These are phyloP conservation scores for Sinopyrophorus schimmeli DNA, from an alignment of 2,888 invertebrate species.

Conservation along the genomic window DNA sequence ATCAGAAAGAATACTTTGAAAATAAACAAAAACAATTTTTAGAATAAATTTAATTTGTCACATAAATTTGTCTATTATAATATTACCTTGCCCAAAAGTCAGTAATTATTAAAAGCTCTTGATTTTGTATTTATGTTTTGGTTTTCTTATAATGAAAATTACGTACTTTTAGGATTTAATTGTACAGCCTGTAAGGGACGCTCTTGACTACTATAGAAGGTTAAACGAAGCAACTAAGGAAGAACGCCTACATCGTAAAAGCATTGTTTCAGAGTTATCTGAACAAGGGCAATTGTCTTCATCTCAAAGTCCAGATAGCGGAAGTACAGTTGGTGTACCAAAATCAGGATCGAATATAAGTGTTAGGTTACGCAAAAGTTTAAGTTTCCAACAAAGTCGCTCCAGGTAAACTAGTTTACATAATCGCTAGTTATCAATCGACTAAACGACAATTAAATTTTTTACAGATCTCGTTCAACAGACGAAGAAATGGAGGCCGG, in stretches of 20 bases:
- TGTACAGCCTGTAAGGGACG: conserved; percentile 64
- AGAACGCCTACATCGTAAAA: conserved; percentile 63
- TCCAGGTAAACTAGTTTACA: conserved; percentile 45
- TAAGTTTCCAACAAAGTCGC: conserved; percentile 53
- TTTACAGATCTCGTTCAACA: conserved; percentile 56
- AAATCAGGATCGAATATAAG: conserved; percentile 60
- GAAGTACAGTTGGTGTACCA: conserved; percentile 49
- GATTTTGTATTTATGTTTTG: no score
- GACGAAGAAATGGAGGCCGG: conserved; percentile 43
- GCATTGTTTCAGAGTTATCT: conserved; percentile 55
- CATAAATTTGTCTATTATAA: no score
- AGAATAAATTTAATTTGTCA: conserved; percentile 9
- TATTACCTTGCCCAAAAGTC: no score
- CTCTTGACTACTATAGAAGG: conserved; percentile 64
- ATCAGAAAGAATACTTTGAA: no score
- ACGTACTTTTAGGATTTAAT: conserved; percentile 63
- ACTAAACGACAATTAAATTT: conserved; percentile 4
- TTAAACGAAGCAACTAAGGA: conserved; percentile 66
- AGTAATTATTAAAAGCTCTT: no score
- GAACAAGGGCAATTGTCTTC: conserved; percentile 50
- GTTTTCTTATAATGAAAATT: no score
- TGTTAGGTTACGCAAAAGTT: conserved; percentile 60
- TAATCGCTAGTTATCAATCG: background rate
- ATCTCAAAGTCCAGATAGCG: conserved; percentile 56
- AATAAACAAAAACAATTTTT: conserved; percentile 2